These are phyloP conservation scores for Druon quercuslanigerum DNA, from an alignment of 1,140 invertebrate genomes.

Conservation along the genomic window DNA sequence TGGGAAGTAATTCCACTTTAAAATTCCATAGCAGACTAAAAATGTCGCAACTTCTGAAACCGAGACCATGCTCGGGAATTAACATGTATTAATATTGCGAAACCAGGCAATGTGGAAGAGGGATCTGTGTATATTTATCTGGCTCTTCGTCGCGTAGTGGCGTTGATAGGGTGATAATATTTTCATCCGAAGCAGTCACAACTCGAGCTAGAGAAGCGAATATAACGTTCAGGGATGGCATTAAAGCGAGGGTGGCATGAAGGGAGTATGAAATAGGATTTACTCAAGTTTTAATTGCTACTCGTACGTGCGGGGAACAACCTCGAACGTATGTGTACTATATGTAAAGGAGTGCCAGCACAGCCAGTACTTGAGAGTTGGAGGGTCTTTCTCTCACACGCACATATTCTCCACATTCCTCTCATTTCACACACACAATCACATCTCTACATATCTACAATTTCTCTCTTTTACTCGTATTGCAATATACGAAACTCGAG, in stretches of 20 bases:
- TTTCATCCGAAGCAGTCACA: conserved; percentile 24
- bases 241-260: neutral
- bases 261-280: conserved; percentile 35
- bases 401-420: conserved; percentile 44
- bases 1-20: too few species aligned
- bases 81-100: too few species aligned
- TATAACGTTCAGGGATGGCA: conserved; percentile 23
- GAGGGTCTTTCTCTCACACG: conserved; percentile 25
- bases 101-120: neutral
- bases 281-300: conserved; percentile 54
- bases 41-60: too few species aligned
- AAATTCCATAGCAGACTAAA: too few species aligned
- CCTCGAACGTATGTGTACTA: conserved; percentile 31
- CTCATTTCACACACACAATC: conserved; percentile 6
- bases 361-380: conserved; percentile 46
- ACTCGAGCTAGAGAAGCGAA: conserved; percentile 19
- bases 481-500: conserved; percentile 3
- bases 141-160: neutral
- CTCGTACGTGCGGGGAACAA: conserved; percentile 41
- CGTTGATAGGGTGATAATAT: conserved; percentile 27
- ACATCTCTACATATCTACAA: conserved; percentile 22
- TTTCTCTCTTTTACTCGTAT: neutral
- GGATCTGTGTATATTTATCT: neutral
- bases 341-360: conserved; percentile 48
- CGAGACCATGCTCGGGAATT: too few species aligned